Conservation (phyloP, 2,888 invertebrate genomes). For the Alcis repandata region DNA sequence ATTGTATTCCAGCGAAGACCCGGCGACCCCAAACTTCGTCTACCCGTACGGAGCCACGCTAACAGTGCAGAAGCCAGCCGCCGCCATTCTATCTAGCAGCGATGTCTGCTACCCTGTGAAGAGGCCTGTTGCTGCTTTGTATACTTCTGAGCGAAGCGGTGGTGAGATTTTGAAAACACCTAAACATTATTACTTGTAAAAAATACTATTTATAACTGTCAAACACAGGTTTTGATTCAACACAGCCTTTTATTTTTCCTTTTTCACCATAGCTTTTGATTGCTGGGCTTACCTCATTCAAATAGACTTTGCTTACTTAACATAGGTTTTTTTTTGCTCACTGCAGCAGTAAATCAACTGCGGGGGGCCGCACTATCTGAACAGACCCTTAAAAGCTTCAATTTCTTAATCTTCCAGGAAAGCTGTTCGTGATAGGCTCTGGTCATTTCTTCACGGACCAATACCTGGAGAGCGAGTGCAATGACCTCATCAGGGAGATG, state of each 20-base stretch:
- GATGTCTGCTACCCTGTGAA: conserved; percentile 97
- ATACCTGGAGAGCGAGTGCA: conserved; percentile 97
- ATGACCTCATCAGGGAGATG: conserved; percentile 95
- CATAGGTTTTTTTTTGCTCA: too few relatives aligned
- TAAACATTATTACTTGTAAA: too few relatives aligned
- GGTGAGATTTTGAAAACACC: conserved; percentile 53
- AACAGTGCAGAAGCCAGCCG: conserved; percentile 96
- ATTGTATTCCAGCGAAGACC: conserved; percentile 70
- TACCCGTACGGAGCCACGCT: conserved; percentile 98
- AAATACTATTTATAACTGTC: too few relatives aligned
- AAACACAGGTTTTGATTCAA: too few relatives aligned
- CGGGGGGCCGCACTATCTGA: too few relatives aligned
- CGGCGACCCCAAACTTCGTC: conserved; percentile 90
- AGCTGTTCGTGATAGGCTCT: conserved; percentile 96
- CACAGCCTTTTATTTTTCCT: too few relatives aligned
- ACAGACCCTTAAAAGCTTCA: not conserved
- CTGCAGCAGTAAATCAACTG: too few relatives aligned
- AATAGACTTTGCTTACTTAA: too few relatives aligned
- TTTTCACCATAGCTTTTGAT: too few relatives aligned
- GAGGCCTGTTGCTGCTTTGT: conserved; percentile 95
- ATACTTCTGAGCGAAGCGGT: conserved; percentile 86
- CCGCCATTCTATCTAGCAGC: conserved; percentile 96
- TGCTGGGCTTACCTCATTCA: too few relatives aligned
- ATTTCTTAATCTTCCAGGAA: conserved; percentile 79
- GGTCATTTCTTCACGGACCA: conserved; percentile 96